These are phyloP conservation scores for Elephantulus edwardii DNA, from an alignment of 2,113 vertebrate species.

Conservation along the genomic window DNA sequence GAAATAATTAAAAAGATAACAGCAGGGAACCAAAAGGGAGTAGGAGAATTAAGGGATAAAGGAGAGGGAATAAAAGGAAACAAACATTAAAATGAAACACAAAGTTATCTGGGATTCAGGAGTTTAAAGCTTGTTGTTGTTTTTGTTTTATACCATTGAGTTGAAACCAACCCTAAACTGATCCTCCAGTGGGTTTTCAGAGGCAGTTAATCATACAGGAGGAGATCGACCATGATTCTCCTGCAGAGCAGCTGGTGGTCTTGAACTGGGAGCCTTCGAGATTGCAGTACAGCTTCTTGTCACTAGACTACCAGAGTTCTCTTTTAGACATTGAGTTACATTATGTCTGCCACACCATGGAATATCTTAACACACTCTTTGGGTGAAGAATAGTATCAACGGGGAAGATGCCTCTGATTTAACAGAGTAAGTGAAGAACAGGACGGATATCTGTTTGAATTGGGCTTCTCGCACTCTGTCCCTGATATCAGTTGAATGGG, in stretches of 20 bases:
- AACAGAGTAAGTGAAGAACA: neutral
- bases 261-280: no score
- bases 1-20: neutral
- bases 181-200: no score
- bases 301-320: no score
- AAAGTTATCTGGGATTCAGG: no score
- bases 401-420: neutral
- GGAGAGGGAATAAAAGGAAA: rapidly evolving
- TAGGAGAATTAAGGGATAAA: neutral
- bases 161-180: no score
- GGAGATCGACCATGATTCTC: no score
- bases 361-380: neutral
- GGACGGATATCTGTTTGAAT: neutral
- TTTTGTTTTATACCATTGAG: no score
- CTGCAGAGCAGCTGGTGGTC: no score
- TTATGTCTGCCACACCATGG: neutral
- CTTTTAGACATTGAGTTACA: neutral
- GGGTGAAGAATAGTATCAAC: neutral
- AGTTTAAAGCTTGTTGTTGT: no score
- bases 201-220: no score
- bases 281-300: no score
- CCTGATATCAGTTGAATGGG: neutral
- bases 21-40: no score
- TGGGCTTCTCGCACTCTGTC: neutral
- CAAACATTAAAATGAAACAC: neutral